Base-by-base conservation (phyloP, 2,888 invertebrate genomes). In the Meganola albula region DNA sequence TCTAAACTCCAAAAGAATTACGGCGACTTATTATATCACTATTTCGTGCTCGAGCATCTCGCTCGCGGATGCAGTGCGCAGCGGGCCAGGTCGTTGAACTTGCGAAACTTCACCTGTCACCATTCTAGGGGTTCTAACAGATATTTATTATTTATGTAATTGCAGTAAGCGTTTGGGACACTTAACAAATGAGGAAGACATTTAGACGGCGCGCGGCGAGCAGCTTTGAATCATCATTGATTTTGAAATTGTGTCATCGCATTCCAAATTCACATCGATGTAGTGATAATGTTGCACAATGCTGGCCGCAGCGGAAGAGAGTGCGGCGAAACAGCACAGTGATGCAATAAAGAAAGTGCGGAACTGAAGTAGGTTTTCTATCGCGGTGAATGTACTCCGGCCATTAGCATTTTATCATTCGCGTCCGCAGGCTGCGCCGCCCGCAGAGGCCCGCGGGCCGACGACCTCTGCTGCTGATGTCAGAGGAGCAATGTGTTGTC, bases 341-440 rank as follows among this genome's bases (percentile, higher is more conserved):
- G 82, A 83, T 79, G 83, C 77, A 83, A 85, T 74, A 73, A 84
- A 82, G 85, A 85, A 84, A 85, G 84, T 82, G 77, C 84, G 83
- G 83, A 84, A 83, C 75, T 76, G 72, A 76, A 74, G 78, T 79
- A 77, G 75, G 72, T 82, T 82, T 80, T 80, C 79, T 80, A 80
- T 66, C 70, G 77, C 79, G 83, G 83, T 83, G 83, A 84, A 84
- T 63, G 84, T 80, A 80, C 83, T 75, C 59, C 65, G 63, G 62
- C 72, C 65, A 79, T 79, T 80, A 75, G 74, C 70, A 66, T 73
- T 73, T 70, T 78, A 78, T 78, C 73, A 77, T 74, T 74, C 62
- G 70, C 67, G 67, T 66, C 67, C 63, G 64, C 68, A 56, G 65
- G 62, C 53, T 53, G 48, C 45, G 49, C 53, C 51, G 61, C 54